A percentile compares a stretch with the other conserved stretches of the same genome.
Conservation (phyloP, 2,888 invertebrate genomes). For the Diachrysia chrysitis region DNA sequence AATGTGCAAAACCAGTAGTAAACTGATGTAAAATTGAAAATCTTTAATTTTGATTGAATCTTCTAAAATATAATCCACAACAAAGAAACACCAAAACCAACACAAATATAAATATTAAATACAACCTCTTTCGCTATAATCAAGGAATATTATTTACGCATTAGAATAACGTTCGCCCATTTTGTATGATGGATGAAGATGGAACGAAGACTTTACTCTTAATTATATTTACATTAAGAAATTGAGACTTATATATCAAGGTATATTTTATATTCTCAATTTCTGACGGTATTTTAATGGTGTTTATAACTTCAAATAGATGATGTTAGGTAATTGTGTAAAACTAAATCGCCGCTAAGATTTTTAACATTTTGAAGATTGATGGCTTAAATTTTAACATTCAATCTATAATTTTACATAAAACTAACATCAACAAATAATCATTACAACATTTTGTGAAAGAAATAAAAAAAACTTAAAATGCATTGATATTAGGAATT, state of each 20-base stretch:
- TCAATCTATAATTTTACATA: too few relatives aligned
- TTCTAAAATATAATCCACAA: too few relatives aligned
- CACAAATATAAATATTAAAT: neutral
- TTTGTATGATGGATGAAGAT: constrained; percentile 50
- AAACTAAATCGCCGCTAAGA: neutral
- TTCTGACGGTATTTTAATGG: neutral
- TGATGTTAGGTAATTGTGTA: neutral
- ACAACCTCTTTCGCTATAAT: neutral
- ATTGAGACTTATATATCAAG: constrained; percentile 10
- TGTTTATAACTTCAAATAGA: neutral
- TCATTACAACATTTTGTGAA: too few relatives aligned
- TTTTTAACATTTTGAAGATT: neutral
- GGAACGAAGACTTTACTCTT: constrained; percentile 25
- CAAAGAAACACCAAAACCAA: neutral
- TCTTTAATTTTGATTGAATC: too few relatives aligned
- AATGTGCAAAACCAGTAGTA: too few relatives aligned
- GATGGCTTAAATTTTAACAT: neutral
- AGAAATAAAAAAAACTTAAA: too few relatives aligned
- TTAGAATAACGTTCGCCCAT: constrained; percentile 22
- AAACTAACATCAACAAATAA: too few relatives aligned
- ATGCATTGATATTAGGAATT: too few relatives aligned
- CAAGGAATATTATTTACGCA: constrained; percentile 21
- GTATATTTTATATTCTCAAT: neutral
- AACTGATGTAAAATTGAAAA: too few relatives aligned
- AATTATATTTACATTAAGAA: constrained; percentile 33